These are phyloP conservation scores for Xanthorhoe spadicearia DNA, from an alignment of 2,888 invertebrate genomes.

Conservation along the genomic window DNA sequence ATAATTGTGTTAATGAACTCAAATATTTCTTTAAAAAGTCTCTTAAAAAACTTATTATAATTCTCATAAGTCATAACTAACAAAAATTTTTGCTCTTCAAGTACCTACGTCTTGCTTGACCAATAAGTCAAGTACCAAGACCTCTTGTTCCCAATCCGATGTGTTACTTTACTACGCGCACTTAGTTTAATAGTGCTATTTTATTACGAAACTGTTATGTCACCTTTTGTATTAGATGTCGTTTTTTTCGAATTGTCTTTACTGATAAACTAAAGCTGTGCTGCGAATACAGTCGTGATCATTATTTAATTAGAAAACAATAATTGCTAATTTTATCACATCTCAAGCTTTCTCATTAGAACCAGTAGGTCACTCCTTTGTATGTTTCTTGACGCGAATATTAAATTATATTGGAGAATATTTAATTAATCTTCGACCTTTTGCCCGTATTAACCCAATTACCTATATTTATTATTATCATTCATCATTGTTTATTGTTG, in stretches of 20 bases:
- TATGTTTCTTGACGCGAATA: neutral
- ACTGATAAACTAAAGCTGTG: too few species aligned
- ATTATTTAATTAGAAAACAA: too few species aligned
- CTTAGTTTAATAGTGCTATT: conserved; percentile 32
- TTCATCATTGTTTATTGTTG: neutral
- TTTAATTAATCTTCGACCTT: neutral
- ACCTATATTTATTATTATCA: neutral
- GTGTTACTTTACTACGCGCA: conserved; percentile 13
- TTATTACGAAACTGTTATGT: conserved; percentile 28
- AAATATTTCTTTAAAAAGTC: too few species aligned
- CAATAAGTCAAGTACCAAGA: conserved; percentile 23
- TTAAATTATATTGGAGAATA: neutral
- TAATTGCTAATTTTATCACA: too few species aligned
- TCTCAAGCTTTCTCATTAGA: too few species aligned
- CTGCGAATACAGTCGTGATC: too few species aligned
- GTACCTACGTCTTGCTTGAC: neutral
- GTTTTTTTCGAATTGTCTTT: too few species aligned
- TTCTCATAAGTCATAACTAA: too few species aligned
- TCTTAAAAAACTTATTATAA: too few species aligned
- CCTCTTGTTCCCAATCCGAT: conserved; percentile 8
- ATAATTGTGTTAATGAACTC: too few species aligned
- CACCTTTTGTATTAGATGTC: conserved; percentile 11
- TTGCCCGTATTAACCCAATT: neutral
- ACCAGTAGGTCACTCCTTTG: neutral
- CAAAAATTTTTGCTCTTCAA: neutral